These are phyloP conservation scores for Pseudomyrmex flavicornis DNA, from an alignment of 1,140 invertebrate species.

Conservation along the genomic window DNA sequence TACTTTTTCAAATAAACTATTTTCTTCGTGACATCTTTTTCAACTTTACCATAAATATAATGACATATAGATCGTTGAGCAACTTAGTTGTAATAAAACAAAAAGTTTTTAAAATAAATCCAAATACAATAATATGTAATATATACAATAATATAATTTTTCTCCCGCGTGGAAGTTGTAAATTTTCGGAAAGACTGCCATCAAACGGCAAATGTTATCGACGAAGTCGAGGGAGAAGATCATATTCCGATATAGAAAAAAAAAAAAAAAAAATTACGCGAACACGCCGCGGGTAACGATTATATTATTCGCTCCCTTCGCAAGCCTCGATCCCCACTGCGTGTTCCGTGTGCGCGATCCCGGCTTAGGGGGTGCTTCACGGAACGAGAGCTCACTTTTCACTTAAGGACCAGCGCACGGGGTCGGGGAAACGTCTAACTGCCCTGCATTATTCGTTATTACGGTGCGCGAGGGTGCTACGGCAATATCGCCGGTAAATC, in stretches of 20 bases:
- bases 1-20: neutral
- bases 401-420: constrained; percentile 66
- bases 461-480: constrained; percentile 55
- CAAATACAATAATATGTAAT: neutral
- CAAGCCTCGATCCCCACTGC: constrained; percentile 61
- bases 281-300: constrained; percentile 59
- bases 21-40: neutral
- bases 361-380: constrained; percentile 61
- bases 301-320: constrained; percentile 70
- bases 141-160: neutral
- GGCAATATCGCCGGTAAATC: constrained; percentile 70
- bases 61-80: neutral
- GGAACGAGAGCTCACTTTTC: constrained; percentile 75
- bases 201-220: neutral
- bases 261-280: constrained; percentile 59
- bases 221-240: neutral
- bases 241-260: constrained; percentile 39
- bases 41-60: neutral
- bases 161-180: neutral
- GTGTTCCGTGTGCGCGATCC: constrained; percentile 69
- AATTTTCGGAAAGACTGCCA: constrained; percentile 4
- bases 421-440: constrained; percentile 65
- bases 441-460: constrained; percentile 74
- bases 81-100: neutral
- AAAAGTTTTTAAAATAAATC: neutral